Percentiles rank a stretch among this genome's conserved stretches.
These are phyloP conservation scores for Microcebus murinus DNA, from an alignment of 2,113 vertebrate genomes.

Conservation along the genomic window DNA sequence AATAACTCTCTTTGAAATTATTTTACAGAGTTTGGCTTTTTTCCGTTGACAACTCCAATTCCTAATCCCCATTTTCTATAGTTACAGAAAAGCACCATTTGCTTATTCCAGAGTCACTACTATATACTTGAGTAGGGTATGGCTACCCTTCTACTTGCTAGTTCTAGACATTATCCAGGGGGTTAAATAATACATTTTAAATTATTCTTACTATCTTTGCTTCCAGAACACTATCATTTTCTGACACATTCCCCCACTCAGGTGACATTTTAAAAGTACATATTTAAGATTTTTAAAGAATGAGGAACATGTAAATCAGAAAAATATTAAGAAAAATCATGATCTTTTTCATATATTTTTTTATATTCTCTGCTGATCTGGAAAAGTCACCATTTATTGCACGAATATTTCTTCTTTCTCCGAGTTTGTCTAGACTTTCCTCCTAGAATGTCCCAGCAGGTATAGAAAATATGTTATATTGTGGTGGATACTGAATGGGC, in stretches of 20 bases:
- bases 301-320: neutral
- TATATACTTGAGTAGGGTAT: too few species aligned
- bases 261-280: neutral
- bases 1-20: too few species aligned
- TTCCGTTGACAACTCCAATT: neutral
- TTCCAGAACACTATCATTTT: neutral
- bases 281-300: neutral
- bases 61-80: neutral
- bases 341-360: neutral
- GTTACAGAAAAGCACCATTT: neutral
- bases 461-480: neutral
- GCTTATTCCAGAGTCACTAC: neutral
- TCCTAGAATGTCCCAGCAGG: neutral
- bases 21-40: too few species aligned
- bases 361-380: neutral
- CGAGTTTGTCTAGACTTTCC: neutral
- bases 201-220: neutral
- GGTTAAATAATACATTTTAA: neutral
- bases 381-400: neutral
- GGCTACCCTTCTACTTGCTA: neutral
- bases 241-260: neutral
- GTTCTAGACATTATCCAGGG: neutral
- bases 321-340: neutral
- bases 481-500: neutral
- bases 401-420: neutral